Conservation (phyloP, 2,797 vertebrate genomes). For the Platalea minor region DNA sequence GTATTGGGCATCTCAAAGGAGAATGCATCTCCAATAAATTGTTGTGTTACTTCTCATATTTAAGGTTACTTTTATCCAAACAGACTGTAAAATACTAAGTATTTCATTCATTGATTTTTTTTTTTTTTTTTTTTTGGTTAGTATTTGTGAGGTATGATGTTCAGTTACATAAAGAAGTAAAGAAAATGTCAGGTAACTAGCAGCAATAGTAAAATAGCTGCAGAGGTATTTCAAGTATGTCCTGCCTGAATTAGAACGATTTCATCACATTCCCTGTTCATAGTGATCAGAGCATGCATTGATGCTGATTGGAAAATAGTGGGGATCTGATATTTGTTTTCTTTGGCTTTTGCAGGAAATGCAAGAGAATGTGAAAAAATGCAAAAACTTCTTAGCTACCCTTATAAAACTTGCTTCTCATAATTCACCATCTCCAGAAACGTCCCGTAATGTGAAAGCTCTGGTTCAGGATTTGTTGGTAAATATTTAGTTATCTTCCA, state of each 20-base stretch:
- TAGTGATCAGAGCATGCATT: background rate
- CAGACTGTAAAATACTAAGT: background rate
- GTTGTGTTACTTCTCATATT: background rate
- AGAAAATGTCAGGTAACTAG: background rate
- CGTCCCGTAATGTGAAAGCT: slow-evolving; percentile 86
- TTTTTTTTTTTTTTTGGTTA: background rate
- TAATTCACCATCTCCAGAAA: slow-evolving; percentile 87
- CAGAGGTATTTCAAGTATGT: background rate
- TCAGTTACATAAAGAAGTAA: background rate
- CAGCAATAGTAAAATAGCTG: background rate
- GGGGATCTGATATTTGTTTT: background rate
- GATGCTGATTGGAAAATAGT: background rate
- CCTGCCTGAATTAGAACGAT: background rate
- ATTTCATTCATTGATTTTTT: background rate
- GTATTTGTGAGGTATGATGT: background rate
- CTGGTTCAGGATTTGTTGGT: slow-evolving; percentile 89
- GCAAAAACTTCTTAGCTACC: slow-evolving; percentile 89
- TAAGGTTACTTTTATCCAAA: background rate
- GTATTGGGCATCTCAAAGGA: background rate
- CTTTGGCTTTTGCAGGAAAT: slow-evolving; percentile 79
- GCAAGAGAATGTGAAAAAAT: slow-evolving; percentile 92
- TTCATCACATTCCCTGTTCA: background rate
- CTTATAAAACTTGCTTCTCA: slow-evolving; percentile 89
- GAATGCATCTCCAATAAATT: background rate
- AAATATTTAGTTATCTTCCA: slow-evolving; percentile 34